A percentile compares a stretch with the other conserved stretches of the same genome.
Evolutionary conservation across 2,797 vertebrate genomes (phyloP).

Genomic region (Chromis chromis): DNA sequence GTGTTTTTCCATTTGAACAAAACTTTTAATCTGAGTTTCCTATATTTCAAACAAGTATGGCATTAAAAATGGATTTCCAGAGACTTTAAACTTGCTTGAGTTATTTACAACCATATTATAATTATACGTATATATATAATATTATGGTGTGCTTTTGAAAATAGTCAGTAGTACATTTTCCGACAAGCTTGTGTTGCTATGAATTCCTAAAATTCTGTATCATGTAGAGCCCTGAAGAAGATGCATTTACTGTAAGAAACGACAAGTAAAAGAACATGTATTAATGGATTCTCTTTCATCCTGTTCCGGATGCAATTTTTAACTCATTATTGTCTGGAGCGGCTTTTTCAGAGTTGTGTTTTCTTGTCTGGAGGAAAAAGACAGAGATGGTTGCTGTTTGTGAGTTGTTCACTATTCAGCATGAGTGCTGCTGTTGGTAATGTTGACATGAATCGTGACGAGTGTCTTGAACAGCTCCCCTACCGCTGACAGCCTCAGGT

Average conservation of each 20-base stretch:
- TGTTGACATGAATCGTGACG: slow-evolving; percentile 40
- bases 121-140: too few species aligned
- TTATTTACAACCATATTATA: too few species aligned
- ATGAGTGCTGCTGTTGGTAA: slow-evolving; percentile 16
- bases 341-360: not conserved
- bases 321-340: not conserved
- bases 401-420: not conserved
- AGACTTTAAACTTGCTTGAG: too few species aligned
- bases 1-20: too few species aligned
- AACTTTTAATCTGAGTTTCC: too few species aligned
- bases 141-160: too few species aligned
- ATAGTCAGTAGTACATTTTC: too few species aligned
- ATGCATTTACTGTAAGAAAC: not conserved
- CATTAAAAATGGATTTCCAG: too few species aligned
- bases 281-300: not conserved
- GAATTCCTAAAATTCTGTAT: not conserved
- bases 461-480: slow-evolving; percentile 40
- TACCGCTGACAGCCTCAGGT: slow-evolving; percentile 42
- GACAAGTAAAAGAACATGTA: not conserved
- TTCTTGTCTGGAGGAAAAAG: slow-evolving; percentile 3
- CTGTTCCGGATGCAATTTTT: not conserved
- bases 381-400: slow-evolving; percentile 2
- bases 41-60: too few species aligned
- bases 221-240: not conserved
- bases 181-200: not conserved